Evolutionary conservation across 2,888 invertebrate genomes (phyloP), one percentile per base, ranked within the genome.

Genomic region (Clitarchus hookeri): DNA sequence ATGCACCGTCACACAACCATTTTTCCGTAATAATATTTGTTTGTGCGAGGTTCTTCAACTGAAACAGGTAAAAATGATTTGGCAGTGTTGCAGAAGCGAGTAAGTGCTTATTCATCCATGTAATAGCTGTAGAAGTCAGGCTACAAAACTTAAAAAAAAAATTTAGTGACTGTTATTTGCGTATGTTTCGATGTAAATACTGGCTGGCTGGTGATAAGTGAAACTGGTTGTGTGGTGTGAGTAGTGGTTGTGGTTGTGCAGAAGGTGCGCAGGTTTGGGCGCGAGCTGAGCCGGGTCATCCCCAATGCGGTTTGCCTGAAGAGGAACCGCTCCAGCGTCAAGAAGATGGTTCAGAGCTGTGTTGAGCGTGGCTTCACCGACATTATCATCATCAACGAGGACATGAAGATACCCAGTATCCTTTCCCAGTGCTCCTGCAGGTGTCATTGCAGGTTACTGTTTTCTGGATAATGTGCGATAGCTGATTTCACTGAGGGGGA

Each of bases 311-410:
- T 96, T 88, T 95, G 97, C 0, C 94, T 96, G 88, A 97, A 97
- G 90, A 94, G 99, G 87, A 96, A 95, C 91, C 95, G 97, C 87
- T 96, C 98, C 4, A 96, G 97, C 86, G 95, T 99, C 1, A 99
- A 99, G 91, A 97, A 97, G 89, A 97, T 99, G 89, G 96, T 98
- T 0, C 95, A 96, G 89, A 96, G 97, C 89, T 97, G 98, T 0
- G 94, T 94, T 80, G 94, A 95, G 0, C 95, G 95, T 89, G 94
- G 95, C 26, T 97, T 94, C 89, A 98, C 98, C 0, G 98, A 99
- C 91, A 94, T 99, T 26, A 92, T 98, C 27, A 94, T 99, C n/a
- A 93, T 99, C 4, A 99, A 99, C 91, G 99, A 99, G 91, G 97
- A 99, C 92, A 95, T 95, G 89, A 96, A 96, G 89, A 95, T 96